Percentiles rank a stretch among this genome's conserved stretches.
Conservation (phyloP, 64 coral and sea anemone genomes). For the Pocillopora damicornis region DNA sequence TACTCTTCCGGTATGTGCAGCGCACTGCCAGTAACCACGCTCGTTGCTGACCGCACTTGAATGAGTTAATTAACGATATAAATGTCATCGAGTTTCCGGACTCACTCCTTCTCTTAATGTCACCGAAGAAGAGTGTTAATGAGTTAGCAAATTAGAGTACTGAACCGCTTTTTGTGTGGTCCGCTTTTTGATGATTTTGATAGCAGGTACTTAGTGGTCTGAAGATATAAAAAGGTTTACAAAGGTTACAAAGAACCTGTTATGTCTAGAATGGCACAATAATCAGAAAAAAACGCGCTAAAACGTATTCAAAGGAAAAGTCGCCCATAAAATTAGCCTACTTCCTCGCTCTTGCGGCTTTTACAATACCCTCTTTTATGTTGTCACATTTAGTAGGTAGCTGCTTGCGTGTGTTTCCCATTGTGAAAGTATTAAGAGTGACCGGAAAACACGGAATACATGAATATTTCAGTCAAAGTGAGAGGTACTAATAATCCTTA, state of each 20-base stretch:
- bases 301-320: neutral
- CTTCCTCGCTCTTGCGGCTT: neutral
- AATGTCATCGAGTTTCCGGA: constrained; percentile 69
- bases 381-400: constrained; percentile 14
- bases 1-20: constrained; percentile 68
- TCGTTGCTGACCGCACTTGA: constrained; percentile 62
- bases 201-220: neutral
- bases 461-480: constrained; percentile 82
- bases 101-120: constrained; percentile 44
- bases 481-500: constrained; percentile 76
- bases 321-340: neutral
- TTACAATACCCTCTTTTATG: constrained; percentile 38
- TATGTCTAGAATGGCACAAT: neutral
- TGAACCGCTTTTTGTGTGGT: constrained; percentile 49
- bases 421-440: constrained; percentile 53
- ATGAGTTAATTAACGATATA: constrained; percentile 51
- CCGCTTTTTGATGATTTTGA: constrained; percentile 15
- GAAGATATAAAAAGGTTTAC: neutral
- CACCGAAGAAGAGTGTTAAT: constrained; percentile 47
- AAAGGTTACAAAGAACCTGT: neutral
- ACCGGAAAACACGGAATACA: constrained; percentile 60
- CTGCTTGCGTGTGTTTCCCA: constrained; percentile 61
- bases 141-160: constrained; percentile 64
- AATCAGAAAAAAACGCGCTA: neutral
- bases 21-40: constrained; percentile 44